Evolutionary conservation across 2,888 invertebrate species (phyloP).

Genomic region (Callyntrura sp.): DNA sequence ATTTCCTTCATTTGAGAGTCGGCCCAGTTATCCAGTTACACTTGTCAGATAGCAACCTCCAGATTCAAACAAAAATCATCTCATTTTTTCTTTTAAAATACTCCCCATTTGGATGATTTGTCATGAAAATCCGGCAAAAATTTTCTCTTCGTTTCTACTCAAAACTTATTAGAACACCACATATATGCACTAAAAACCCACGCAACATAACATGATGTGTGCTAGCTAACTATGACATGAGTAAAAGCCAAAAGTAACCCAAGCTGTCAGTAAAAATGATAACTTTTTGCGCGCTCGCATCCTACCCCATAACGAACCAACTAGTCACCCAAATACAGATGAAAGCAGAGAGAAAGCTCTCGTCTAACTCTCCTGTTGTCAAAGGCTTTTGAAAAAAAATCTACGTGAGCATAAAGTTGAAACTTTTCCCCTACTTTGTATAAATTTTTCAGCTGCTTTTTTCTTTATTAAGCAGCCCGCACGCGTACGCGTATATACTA

Average conservation of each 20-base stretch:
- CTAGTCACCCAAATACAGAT: constrained; percentile 23
- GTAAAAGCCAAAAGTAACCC: constrained; percentile 14
- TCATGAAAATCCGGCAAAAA: constrained; percentile 17
- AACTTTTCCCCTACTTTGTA: constrained; percentile 17
- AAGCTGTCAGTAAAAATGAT: constrained; percentile 28
- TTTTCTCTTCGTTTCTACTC: background rate
- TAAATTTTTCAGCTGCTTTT: constrained; percentile 29
- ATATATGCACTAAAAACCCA: background rate
- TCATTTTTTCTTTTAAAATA: constrained; percentile 34
- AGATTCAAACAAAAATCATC: constrained; percentile 34
- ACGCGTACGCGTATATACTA: too few species aligned
- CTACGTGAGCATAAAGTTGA: constrained; percentile 43
- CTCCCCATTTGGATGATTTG: constrained; percentile 41
- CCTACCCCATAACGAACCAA: background rate
- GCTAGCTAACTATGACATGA: too few species aligned
- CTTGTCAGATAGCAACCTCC: background rate
- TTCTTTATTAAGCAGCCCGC: constrained; percentile 22
- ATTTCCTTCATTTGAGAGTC: constrained; percentile 30
- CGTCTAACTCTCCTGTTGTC: constrained; percentile 35
- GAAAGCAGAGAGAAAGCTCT: background rate
- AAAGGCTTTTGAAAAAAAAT: constrained; percentile 45
- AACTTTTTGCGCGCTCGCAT: constrained; percentile 20
- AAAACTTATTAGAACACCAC: background rate
- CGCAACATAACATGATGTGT: too few species aligned
- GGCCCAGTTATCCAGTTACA: constrained; percentile 17